A percentile compares a stretch with the other conserved stretches of the same genome.
Evolutionary conservation across 2,797 vertebrate genomes (phyloP).

Genomic region (Anabacerthia variegaticeps): DNA sequence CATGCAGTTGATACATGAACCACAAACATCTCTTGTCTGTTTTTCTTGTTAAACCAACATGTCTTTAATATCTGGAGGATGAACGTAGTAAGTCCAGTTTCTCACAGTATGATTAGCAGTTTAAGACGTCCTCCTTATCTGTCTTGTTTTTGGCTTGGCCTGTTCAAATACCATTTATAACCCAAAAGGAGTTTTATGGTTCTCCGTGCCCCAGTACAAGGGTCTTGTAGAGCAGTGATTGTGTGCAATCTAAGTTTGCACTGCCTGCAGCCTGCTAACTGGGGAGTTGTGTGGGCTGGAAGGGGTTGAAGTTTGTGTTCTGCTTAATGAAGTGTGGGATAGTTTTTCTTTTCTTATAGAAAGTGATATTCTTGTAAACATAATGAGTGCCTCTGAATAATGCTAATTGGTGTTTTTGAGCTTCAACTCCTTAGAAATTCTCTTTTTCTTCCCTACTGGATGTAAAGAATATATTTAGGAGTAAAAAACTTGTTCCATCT

Average conservation of each 20-base stretch:
- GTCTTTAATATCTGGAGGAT: neutral
- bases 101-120: neutral
- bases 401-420: neutral
- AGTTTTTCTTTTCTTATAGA: neutral
- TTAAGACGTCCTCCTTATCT: neutral
- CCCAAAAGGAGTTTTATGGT: neutral
- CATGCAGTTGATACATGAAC: neutral
- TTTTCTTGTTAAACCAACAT: fast-evolving
- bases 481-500: neutral
- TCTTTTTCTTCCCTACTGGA: neutral
- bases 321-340: neutral
- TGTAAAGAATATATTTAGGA: neutral
- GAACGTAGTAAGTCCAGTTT: neutral
- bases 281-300: neutral
- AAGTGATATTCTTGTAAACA: neutral
- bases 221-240: neutral
- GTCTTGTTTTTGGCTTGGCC: neutral
- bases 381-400: neutral
- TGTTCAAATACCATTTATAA: neutral
- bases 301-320: neutral
- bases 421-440: neutral
- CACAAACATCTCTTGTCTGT: neutral
- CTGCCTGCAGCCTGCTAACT: neutral
- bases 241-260: fast-evolving
- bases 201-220: neutral